Base-by-base conservation (phyloP, 2,113 vertebrate genomes). In the Muscicapa adusta region DNA sequence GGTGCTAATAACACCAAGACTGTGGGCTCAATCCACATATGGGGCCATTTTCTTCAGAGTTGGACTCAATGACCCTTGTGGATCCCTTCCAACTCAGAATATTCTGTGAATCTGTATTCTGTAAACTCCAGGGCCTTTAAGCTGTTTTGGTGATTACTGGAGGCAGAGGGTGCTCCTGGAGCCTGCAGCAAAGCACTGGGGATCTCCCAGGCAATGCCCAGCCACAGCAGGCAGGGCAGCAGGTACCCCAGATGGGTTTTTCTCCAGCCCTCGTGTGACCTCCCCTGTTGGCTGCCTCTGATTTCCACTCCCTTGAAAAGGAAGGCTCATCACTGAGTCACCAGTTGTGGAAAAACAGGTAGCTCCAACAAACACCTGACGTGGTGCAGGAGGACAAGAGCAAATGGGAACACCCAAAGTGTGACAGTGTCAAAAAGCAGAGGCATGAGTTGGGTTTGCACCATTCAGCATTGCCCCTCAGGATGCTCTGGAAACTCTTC, bases 401-500 rank as follows among this genome's bases (percentile, higher is more conserved):
- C 71, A 73, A 79, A 79, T 5, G 3, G 57, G 57, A 91, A 68
- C 29, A 58, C 6, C 8, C 43, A 10, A 72, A 58, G 8, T 14
- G 14, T 43, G 48, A 28, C 12, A 29, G 26, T 68, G 18, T 5
- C 26, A 33, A 20, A 78, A 86, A 23, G 12, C 29, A 79, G 60
- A 78, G 58, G 47, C 17, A 20, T 0, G 0, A 53, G 42, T 13
- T 70, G 42, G 9, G 34, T 53, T 33, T 83, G 23, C 1, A 2
- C 11, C 2, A 1, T 68, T 85, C 66, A 31, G 11, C 40, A 15
- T 8, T 61, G 31, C 9, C 5, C 9, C 8, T 43, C 5, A 1
- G 63, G n/a, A 43, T 56, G 25, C 24, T 43, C 29, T 50, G 71
- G 31, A 67, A 83, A 22, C 45, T 31, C 8, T 68, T 53, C 43